Evolutionary conservation across 92 coral and sea anemone genomes (phyloP).

Genomic region (Diadumene lineata): DNA sequence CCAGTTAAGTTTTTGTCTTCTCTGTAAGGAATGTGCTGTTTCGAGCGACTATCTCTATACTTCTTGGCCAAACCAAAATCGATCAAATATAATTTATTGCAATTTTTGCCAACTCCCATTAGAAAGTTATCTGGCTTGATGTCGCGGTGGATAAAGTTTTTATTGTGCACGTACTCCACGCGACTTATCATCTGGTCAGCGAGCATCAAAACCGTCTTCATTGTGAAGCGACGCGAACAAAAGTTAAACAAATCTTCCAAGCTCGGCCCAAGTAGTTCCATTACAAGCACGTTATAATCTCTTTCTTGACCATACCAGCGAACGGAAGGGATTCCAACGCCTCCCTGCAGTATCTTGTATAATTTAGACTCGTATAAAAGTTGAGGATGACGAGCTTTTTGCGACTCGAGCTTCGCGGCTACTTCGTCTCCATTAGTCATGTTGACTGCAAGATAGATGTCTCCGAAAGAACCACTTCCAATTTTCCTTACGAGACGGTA

Average conservation of each 20-base stretch:
- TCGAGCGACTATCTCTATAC: constrained; percentile 90
- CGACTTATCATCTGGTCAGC: constrained; percentile 99
- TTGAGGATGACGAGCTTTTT: constrained; percentile 99
- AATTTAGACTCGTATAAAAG: constrained; percentile 97
- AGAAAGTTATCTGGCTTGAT: constrained; percentile 98
- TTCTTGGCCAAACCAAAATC: constrained; percentile 99
- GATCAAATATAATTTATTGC: constrained; percentile 96
- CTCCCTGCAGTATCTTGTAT: constrained; percentile 94
- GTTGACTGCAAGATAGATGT: constrained; percentile 90
- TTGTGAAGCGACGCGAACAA: constrained; percentile 99
- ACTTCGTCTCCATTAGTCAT: constrained; percentile 92
- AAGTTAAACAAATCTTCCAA: constrained; percentile 98
- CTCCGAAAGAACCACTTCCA: constrained; percentile 99
- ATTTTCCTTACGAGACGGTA: constrained; percentile 95
- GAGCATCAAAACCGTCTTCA: constrained; percentile 98
- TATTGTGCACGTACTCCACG: constrained; percentile 97
- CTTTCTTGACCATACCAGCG: constrained; percentile 98
- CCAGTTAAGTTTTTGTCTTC: constrained; percentile 98
- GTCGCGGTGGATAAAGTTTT: constrained; percentile 99
- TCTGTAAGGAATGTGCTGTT: constrained; percentile 95
- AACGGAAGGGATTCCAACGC: constrained; percentile 93
- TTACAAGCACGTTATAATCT: constrained; percentile 94
- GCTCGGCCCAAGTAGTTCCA: constrained; percentile 98
- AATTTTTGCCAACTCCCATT: constrained; percentile 98
- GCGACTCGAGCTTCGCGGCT: constrained; percentile 94